Evolutionary conservation across 1,140 invertebrate genomes (phyloP), one percentile per base, ranked within the genome.

Genomic region (Metaphire vulgaris): DNA sequence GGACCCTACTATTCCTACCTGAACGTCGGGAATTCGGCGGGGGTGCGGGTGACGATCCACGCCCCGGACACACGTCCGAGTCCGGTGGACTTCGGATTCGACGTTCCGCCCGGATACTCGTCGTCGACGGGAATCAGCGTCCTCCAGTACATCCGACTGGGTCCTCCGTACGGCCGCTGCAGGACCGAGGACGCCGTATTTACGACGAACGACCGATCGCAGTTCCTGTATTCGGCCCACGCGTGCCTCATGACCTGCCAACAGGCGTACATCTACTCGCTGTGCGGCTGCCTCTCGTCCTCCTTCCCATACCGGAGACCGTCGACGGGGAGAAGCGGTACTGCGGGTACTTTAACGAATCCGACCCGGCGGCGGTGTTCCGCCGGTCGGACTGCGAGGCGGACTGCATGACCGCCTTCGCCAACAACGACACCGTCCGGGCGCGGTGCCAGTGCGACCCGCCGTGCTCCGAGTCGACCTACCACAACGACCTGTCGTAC

Each of bases 1-100:
- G 56, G 33, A 2, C 16, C 72, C 2, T 74, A 74, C 32, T 29
- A 74, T 34, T n/a, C 72, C 2, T 31, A 28, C n/a, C 30, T 31
- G n/a, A 26, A 69, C 26, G 67, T 2, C 14, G 41, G 41, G 6
- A n/a, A 74, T 56, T 31, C 72, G 21, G 81, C 83, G 6, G 87
- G 86, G 16, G 81, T 83, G 2, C 78, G 84, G 66, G 82, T 87
- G 14, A 74, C 83, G 1, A 79, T 87, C 64, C 86, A 87, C 74
- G 79, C 79, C 12, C 78, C 83, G n/a, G 80, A 82, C 21, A 77
- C 79, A 0, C 78, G 81, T 34, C 86, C 86, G 0, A 83, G 85
- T 34, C 84, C 86, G 0, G 83, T 85, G 72, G 83, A 85, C 32
- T 79, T 83, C 21, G 87, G 86, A 0, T 79, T 87, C 32, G 83